Conservation (phyloP, 2,888 invertebrate genomes). For the Esperia sulphurella region DNA sequence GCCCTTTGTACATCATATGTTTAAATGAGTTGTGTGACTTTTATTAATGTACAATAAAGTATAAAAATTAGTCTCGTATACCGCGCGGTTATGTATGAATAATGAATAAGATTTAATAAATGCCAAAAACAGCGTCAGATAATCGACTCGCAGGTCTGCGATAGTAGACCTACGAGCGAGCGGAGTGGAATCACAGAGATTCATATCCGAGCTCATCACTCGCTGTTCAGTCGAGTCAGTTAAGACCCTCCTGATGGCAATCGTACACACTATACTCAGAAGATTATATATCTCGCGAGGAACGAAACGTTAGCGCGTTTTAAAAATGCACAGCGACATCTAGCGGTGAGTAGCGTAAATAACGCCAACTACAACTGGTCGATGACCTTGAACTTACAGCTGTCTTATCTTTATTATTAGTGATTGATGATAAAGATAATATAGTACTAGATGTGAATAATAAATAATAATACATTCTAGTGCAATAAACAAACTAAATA, state of each 20-base stretch:
- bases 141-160: slow-evolving; percentile 55
- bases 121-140: slow-evolving; percentile 67
- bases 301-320: slow-evolving; percentile 28
- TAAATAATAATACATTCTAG: too few relatives aligned
- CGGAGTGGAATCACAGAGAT: slow-evolving; percentile 51
- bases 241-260: slow-evolving; percentile 62
- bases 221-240: slow-evolving; percentile 79
- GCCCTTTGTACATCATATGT: too few relatives aligned
- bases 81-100: too few relatives aligned
- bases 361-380: slow-evolving; percentile 16
- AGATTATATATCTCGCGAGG: slow-evolving; percentile 2
- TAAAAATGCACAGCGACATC: slow-evolving; percentile 31
- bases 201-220: slow-evolving; percentile 67
- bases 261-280: not conserved
- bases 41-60: too few relatives aligned
- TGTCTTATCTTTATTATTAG: too few relatives aligned
- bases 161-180: slow-evolving; percentile 62
- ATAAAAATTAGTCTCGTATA: too few relatives aligned
- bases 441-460: too few relatives aligned
- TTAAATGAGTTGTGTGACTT: too few relatives aligned
- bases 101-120: slow-evolving; percentile 10
- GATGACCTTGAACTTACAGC: slow-evolving; percentile 35
- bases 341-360: slow-evolving; percentile 18
- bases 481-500: too few relatives aligned
- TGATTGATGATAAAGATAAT: too few relatives aligned